Percentiles rank a stretch among this genome's conserved stretches.
Conservation (phyloP, 2,888 invertebrate species). For the Scaptomyza tumidula region DNA sequence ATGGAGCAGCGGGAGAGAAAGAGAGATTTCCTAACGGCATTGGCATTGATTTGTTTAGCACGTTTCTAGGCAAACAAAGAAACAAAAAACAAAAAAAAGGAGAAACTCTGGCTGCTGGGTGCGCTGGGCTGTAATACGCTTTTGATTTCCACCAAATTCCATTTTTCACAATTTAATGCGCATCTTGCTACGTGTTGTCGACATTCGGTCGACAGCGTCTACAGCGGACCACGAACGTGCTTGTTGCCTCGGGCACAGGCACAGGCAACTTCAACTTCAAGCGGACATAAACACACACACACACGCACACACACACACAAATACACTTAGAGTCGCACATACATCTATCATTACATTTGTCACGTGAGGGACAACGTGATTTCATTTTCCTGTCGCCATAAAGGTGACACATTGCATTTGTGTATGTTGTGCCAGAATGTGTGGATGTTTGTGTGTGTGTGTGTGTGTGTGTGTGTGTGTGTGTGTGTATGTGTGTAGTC, state of each 20-base stretch:
- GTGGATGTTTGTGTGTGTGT: neutral
- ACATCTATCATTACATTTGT: slow-evolving; percentile 80
- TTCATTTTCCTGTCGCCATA: slow-evolving; percentile 79
- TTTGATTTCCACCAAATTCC: slow-evolving; percentile 78
- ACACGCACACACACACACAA: slow-evolving; percentile 13
- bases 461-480: neutral
- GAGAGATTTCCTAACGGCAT: slow-evolving; percentile 13
- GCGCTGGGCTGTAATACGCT: slow-evolving; percentile 71
- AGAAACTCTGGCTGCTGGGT: slow-evolving; percentile 18
- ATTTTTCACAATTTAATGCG: slow-evolving; percentile 81
- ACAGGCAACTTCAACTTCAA: slow-evolving; percentile 20
- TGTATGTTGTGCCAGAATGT: slow-evolving; percentile 4
- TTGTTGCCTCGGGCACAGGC: slow-evolving; percentile 31
- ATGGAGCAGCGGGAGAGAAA: neutral
- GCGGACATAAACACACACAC: slow-evolving; percentile 41
- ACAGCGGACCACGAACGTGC: slow-evolving; percentile 58
- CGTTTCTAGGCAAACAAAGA: slow-evolving; percentile 32
- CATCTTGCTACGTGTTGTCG: slow-evolving; percentile 76
- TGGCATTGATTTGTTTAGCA: slow-evolving; percentile 74
- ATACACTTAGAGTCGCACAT: slow-evolving; percentile 27
- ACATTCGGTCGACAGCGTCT: slow-evolving; percentile 53
- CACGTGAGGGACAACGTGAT: slow-evolving; percentile 80
- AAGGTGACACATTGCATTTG: slow-evolving; percentile 79
- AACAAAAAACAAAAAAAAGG: slow-evolving; percentile 12
- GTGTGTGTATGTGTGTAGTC: slow-evolving; percentile 15